Conservation (phyloP, 2,113 vertebrate genomes). For the Barnardius zonarius region DNA sequence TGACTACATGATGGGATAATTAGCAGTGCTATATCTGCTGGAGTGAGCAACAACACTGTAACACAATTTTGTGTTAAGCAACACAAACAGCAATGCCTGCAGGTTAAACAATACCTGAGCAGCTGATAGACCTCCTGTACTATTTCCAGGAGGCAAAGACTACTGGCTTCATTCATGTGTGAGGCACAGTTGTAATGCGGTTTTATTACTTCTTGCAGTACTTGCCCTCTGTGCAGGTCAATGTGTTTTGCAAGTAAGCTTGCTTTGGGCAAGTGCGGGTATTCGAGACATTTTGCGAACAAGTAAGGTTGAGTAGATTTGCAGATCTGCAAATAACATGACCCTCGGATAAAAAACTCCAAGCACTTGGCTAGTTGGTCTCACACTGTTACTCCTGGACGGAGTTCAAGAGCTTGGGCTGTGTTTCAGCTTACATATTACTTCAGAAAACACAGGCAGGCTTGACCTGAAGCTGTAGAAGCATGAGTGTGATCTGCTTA, state of each 20-base stretch:
- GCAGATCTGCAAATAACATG: not conserved
- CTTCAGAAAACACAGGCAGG: not conserved
- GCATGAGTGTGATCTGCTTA: not conserved
- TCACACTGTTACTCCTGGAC: not conserved
- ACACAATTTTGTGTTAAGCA: conserved; percentile 4
- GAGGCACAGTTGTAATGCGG: not conserved
- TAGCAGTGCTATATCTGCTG: not conserved
- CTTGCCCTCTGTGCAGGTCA: not conserved
- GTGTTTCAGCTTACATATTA: not conserved
- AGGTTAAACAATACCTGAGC: conserved; percentile 27
- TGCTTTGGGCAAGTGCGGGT: not conserved
- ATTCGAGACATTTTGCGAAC: not conserved
- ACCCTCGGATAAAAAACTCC: not conserved
- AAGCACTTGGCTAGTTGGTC: not conserved
- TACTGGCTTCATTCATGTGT: not conserved
- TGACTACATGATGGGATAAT: conserved; percentile 48
- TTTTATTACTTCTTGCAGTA: not conserved
- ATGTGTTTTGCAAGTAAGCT: not conserved
- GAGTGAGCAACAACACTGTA: not conserved
- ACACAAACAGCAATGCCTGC: not conserved
- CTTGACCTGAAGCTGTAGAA: not conserved
- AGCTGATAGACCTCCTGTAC: not conserved
- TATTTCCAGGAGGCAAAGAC: not conserved
- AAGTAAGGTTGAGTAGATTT: not conserved
- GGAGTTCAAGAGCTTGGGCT: not conserved